These are phyloP conservation scores for Cirrhinus molitorella DNA, from an alignment of 2,797 vertebrate genomes.

Conservation along the genomic window DNA sequence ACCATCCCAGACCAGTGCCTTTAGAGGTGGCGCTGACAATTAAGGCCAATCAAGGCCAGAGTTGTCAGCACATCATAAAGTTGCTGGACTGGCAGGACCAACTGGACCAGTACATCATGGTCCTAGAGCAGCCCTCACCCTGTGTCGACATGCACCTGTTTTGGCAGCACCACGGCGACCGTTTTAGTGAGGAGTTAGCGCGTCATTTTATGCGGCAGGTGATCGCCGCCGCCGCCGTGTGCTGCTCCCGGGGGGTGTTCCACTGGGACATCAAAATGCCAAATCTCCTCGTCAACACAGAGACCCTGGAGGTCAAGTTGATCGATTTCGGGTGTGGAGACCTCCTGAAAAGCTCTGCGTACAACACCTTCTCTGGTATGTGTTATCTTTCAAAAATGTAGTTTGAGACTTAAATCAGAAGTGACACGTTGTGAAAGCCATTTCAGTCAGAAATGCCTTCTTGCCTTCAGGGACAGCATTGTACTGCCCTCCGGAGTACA, in stretches of 20 bases:
- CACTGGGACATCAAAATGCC: neutral
- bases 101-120: neutral
- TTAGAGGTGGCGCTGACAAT: neutral
- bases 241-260: neutral
- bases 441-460: neutral
- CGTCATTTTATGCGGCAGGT: neutral
- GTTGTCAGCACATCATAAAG: neutral
- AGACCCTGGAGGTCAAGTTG: neutral
- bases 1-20: neutral
- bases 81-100: neutral
- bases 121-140: neutral
- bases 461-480: neutral
- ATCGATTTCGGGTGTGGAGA: neutral
- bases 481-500: neutral
- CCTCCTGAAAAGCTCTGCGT: neutral
- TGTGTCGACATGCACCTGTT: neutral
- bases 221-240: neutral
- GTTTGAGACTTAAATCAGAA: too few species aligned
- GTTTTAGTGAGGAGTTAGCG: neutral
- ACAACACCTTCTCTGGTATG: neutral
- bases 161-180: neutral
- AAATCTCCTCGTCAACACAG: neutral
- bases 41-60: neutral
- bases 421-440: neutral
- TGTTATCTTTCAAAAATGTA: too few species aligned